Conservation (phyloP, 2,797 vertebrate genomes). For the Dicrostonyx torquatus region DNA sequence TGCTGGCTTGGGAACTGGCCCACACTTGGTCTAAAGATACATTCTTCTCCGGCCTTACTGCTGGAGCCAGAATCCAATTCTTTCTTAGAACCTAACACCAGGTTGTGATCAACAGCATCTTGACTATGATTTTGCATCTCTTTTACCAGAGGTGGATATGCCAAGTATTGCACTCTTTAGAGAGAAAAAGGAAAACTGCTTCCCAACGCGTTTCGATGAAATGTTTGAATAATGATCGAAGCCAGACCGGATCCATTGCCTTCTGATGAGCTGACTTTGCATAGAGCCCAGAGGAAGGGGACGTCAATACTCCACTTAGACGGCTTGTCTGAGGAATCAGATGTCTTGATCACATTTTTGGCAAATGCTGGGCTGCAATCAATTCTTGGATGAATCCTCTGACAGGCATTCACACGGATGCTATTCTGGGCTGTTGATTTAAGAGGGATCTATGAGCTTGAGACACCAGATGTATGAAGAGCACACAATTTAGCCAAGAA, state of each 20-base stretch:
- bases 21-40: not conserved
- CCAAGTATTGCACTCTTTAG: constrained; percentile 22
- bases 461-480: constrained; percentile 55
- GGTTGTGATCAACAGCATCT: not conserved
- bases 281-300: not conserved
- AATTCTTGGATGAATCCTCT: constrained; percentile 61
- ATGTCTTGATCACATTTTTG: constrained; percentile 28
- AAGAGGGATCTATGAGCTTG: constrained; percentile 25
- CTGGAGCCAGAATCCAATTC: not conserved
- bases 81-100: not conserved
- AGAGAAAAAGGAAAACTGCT: not conserved
- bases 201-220: constrained; percentile 24
- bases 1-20: not conserved
- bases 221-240: constrained; percentile 28
- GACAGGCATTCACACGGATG: constrained; percentile 57
- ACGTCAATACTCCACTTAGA: not conserved
- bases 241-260: constrained; percentile 24
- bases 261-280: not conserved
- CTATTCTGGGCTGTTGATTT: constrained; percentile 55
- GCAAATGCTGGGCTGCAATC: constrained; percentile 47
- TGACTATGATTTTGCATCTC: constrained; percentile 22
- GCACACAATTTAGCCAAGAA: constrained; percentile 38
- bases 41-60: not conserved
- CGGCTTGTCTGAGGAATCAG: not conserved
- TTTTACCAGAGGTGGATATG: constrained; percentile 32